These are phyloP conservation scores for Mesochorus sp. DNA, from an alignment of 2,888 invertebrate species.

Conservation along the genomic window DNA sequence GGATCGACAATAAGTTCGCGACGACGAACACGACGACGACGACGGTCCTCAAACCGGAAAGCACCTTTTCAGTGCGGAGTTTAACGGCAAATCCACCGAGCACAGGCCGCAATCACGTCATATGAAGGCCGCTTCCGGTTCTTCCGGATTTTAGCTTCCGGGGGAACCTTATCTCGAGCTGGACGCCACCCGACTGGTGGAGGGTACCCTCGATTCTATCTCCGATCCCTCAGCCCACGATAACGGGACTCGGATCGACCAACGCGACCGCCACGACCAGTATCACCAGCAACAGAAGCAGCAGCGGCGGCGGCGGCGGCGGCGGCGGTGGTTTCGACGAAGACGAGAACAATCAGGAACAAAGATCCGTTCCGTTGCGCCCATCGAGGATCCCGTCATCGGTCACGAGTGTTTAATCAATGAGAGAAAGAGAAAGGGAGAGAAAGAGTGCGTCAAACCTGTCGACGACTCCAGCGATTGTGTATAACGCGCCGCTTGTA, in stretches of 20 bases:
- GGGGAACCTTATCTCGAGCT: conserved; percentile 83
- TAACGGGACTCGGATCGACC: conserved; percentile 71
- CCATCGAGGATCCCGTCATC: conserved; percentile 66
- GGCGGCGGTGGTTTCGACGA: no score
- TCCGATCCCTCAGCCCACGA: conserved; percentile 75
- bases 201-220: conserved; percentile 77
- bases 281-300: conserved; percentile 45
- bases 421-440: no score
- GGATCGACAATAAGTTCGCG: conserved; percentile 57
- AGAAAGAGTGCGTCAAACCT: no score
- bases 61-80: conserved; percentile 79
- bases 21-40: no score
- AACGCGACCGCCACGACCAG: conserved; percentile 57
- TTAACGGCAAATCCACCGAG: conserved; percentile 78
- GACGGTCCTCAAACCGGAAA: conserved; percentile 66
- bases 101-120: conserved; percentile 85
- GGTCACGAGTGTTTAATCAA: conserved; percentile 68
- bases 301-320: no score
- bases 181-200: conserved; percentile 83
- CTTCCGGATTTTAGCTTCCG: conserved; percentile 86
- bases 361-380: conserved; percentile 38
- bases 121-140: conserved; percentile 93
- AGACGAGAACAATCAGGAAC: conserved; percentile 58
- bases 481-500: background rate
- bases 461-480: no score